Conservation (phyloP, 35 echinoderm and acorn worm species). For the Diadema setosum region DNA sequence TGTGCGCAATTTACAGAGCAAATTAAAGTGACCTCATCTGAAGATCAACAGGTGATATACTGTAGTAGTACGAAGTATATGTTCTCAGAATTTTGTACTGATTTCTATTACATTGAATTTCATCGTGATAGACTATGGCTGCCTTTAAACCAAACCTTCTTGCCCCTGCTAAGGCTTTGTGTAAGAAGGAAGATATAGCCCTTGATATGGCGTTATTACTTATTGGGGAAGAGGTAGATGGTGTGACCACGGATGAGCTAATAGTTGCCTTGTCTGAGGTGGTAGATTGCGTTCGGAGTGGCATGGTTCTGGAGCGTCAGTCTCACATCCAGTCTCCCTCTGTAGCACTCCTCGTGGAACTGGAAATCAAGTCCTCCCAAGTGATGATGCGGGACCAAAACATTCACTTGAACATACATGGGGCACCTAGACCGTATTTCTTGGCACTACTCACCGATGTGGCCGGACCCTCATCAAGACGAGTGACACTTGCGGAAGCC, state of each 20-base stretch:
- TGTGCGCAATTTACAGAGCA: too few relatives aligned
- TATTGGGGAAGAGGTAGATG: neutral
- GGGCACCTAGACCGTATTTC: neutral
- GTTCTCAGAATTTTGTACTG: too few relatives aligned
- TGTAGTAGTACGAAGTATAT: too few relatives aligned
- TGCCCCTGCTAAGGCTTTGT: neutral
- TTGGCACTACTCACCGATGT: neutral
- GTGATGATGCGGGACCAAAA: neutral
- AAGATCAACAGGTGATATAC: too few relatives aligned
- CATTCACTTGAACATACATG: neutral
- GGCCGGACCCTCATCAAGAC: neutral
- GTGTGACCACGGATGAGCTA: neutral
- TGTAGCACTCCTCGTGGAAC: neutral
- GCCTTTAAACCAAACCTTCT: too few relatives aligned
- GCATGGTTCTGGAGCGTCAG: neutral
- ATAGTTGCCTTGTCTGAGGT: neutral
- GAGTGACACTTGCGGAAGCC: neutral
- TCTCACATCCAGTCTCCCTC: neutral
- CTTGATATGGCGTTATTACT: neutral
- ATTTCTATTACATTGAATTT: too few relatives aligned
- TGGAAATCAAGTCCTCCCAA: neutral
- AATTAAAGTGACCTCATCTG: too few relatives aligned
- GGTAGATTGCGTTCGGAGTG: neutral
- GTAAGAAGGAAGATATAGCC: slow-evolving; percentile 17
- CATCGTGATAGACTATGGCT: too few relatives aligned